Conservation (phyloP, 2,888 invertebrate genomes). For the Apamea anceps region DNA sequence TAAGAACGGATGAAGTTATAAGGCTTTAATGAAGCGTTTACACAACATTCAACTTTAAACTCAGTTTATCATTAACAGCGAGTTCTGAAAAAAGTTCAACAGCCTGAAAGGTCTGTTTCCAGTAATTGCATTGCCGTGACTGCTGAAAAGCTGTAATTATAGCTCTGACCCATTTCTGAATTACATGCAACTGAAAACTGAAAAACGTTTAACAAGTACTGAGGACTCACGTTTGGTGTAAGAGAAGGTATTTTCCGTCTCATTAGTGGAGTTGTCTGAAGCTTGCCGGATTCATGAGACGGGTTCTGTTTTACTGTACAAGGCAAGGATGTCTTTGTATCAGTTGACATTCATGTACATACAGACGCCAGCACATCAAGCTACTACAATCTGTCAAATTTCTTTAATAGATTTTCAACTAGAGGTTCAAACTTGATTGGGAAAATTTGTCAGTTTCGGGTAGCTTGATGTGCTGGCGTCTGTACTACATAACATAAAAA, state of each 20-base stretch:
- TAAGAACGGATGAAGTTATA: not conserved
- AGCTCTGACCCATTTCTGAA: constrained; percentile 68
- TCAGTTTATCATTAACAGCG: not conserved
- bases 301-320: not conserved
- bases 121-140: constrained; percentile 64
- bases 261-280: not conserved
- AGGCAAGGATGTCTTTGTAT: not conserved
- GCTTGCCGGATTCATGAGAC: not conserved
- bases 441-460: too few relatives aligned
- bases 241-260: not conserved
- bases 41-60: not conserved
- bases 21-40: not conserved
- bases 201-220: constrained; percentile 27
- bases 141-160: constrained; percentile 63
- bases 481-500: too few relatives aligned
- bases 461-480: too few relatives aligned
- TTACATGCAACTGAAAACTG: constrained; percentile 44
- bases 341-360: too few relatives aligned
- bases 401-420: too few relatives aligned
- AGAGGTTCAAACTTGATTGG: too few relatives aligned
- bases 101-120: constrained; percentile 21
- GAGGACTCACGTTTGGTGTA: not conserved
- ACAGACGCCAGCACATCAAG: too few relatives aligned
- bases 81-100: constrained; percentile 33
- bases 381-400: too few relatives aligned